Conservation (phyloP, 2,113 vertebrate species). For the Cebus imitator region DNA sequence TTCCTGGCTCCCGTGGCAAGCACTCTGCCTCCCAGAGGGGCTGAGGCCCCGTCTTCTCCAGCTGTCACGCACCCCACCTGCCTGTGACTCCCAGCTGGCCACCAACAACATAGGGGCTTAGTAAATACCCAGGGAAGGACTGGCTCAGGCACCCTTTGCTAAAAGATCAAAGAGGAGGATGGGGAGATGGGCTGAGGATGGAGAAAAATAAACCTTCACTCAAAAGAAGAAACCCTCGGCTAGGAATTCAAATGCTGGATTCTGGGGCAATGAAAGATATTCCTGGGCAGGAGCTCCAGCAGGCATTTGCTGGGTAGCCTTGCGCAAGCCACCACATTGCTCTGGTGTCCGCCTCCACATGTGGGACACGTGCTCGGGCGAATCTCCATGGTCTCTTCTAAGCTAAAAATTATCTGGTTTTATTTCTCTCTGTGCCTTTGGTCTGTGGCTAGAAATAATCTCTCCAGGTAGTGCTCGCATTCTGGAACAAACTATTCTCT, state of each 20-base stretch:
- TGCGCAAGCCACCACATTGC: fast-evolving
- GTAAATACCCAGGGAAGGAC: not conserved
- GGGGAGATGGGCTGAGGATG: not conserved
- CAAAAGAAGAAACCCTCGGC: not conserved
- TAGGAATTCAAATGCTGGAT: not conserved
- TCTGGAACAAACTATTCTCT: not conserved
- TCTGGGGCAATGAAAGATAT: fast-evolving
- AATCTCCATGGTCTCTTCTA: not conserved
- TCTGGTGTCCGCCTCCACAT: not conserved
- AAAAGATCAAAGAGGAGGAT: not conserved
- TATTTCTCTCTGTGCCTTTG: not conserved
- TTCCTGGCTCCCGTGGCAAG: not conserved
- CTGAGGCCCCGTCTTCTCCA: not conserved
- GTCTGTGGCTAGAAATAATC: constrained; percentile 39
- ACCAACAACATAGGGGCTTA: not conserved
- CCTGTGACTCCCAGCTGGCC: not conserved
- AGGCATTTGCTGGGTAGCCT: fast-evolving
- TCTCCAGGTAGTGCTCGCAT: constrained; percentile 34
- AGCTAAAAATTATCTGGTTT: not conserved
- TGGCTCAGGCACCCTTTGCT: not conserved
- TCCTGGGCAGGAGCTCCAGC: fast-evolving
- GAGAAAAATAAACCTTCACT: not conserved
- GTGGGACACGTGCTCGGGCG: fast-evolving
- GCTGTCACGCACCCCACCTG: too few relatives aligned
- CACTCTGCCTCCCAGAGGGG: not conserved